phyloP scores from a whole-genome alignment of 2,888 invertebrate species.

The Oligia fasciuncula region DNA sequence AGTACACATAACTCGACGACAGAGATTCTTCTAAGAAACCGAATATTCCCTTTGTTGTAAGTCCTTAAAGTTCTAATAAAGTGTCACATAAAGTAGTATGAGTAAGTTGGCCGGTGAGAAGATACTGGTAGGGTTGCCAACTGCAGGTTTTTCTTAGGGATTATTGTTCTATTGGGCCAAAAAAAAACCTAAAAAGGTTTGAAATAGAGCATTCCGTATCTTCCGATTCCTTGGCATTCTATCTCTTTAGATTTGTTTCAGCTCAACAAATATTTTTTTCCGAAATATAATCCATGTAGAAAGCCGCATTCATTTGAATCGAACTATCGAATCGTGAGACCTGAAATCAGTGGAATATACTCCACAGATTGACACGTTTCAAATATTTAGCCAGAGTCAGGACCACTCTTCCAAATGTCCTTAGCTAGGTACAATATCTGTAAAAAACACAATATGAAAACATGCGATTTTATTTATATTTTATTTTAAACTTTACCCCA shows the following conservation, averaged over 20 bases:
- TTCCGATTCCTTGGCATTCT: neutral
- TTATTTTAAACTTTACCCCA: too few species aligned
- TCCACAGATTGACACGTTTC: neutral
- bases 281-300: neutral
- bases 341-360: neutral
- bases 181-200: neutral
- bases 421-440: neutral
- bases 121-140: slow-evolving; percentile 48
- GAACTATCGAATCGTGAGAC: neutral
- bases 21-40: slow-evolving; percentile 84
- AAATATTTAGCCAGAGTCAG: neutral
- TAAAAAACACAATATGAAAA: neutral
- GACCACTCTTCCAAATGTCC: neutral
- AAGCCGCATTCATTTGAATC: neutral
- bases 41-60: slow-evolving; percentile 79
- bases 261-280: neutral
- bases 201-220: slow-evolving; percentile 4
- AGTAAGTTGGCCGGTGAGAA: slow-evolving; percentile 63
- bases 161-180: neutral
- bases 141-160: neutral
- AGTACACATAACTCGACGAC: slow-evolving; percentile 76
- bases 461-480: too few species aligned
- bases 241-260: slow-evolving; percentile 2
- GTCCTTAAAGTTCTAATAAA: slow-evolving; percentile 81
- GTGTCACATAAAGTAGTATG: slow-evolving; percentile 86